These are phyloP conservation scores for Eupithecia tripunctaria DNA, from an alignment of 2,888 invertebrate genomes.

Conservation along the genomic window DNA sequence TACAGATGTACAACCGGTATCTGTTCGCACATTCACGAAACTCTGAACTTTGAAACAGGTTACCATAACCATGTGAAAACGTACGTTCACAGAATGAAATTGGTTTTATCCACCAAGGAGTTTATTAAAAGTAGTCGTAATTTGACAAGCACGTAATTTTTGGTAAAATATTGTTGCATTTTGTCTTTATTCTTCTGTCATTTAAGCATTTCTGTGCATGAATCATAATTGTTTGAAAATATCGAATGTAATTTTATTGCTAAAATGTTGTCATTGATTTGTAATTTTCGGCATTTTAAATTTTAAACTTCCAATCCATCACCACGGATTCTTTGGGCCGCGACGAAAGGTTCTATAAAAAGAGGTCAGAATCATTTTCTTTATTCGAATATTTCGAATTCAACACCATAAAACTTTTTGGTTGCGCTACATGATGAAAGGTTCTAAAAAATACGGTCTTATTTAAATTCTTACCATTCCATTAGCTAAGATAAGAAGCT, in stretches of 20 bases:
- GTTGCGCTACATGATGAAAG: not conserved
- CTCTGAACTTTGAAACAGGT: not conserved
- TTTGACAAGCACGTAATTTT: not conserved
- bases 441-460: not conserved
- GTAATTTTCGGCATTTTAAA: too few relatives aligned
- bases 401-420: not conserved
- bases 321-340: not conserved
- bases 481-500: not conserved
- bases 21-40: constrained; percentile 10
- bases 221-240: too few relatives aligned
- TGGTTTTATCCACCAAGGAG: not conserved
- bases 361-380: not conserved
- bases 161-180: not conserved
- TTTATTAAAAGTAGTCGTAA: not conserved
- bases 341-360: not conserved
- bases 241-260: too few relatives aligned
- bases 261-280: not conserved
- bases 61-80: too few relatives aligned
- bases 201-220: not conserved
- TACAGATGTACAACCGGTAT: constrained; percentile 55
- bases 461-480: not conserved
- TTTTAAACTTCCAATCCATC: not conserved
- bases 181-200: not conserved
- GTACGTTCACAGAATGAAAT: not conserved
- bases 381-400: not conserved